Conservation (phyloP, 2,113 vertebrate species). For the Aldabrachelys gigantea region DNA sequence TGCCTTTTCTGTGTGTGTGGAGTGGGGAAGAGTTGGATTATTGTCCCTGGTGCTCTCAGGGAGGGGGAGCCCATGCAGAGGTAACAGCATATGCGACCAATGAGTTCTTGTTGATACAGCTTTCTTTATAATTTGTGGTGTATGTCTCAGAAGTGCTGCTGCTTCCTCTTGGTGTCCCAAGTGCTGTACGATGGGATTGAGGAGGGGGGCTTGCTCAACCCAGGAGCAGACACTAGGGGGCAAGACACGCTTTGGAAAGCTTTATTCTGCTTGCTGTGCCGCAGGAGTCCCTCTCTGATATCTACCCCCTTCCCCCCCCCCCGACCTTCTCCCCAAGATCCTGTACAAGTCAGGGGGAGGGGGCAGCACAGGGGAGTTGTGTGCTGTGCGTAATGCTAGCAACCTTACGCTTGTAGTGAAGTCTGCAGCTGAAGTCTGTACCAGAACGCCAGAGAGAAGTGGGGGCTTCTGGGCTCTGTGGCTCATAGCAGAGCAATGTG, state of each 20-base stretch:
- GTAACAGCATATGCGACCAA: background rate
- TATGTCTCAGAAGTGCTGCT: rapidly evolving
- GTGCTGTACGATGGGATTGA: rapidly evolving
- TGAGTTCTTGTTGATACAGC: rapidly evolving
- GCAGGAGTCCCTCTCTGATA: background rate
- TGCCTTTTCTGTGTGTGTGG: background rate
- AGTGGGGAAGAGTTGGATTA: background rate
- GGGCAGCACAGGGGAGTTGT: too few relatives aligned
- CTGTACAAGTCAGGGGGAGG: background rate
- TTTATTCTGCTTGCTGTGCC: background rate
- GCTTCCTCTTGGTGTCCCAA: rapidly evolving
- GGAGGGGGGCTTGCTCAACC: background rate
- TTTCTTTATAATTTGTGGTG: background rate
- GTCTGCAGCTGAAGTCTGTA: background rate
- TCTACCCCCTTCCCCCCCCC: too few relatives aligned
- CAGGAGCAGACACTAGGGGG: background rate
- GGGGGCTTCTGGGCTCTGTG: background rate
- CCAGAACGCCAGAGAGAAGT: background rate
- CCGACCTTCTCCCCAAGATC: too few relatives aligned
- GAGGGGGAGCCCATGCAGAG: background rate
- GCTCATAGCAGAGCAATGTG: background rate
- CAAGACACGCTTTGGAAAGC: background rate
- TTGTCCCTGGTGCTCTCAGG: background rate
- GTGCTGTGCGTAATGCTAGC: background rate
- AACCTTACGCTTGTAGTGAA: background rate